Conservation (phyloP, 2,113 vertebrate species). For the Rhodinocichla rosea region DNA sequence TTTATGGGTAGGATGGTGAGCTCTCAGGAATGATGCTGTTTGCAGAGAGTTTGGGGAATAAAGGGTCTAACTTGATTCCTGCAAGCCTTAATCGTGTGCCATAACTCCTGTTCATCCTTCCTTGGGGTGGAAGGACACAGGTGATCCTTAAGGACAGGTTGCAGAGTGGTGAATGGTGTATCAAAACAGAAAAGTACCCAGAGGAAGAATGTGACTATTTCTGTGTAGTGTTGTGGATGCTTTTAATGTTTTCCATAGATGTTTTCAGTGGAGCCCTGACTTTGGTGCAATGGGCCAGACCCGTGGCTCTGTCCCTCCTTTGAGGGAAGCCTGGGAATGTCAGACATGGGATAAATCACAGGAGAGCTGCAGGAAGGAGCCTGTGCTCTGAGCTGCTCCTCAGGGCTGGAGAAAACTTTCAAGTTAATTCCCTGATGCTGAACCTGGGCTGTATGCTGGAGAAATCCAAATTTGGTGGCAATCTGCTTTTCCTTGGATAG, state of each 20-base stretch:
- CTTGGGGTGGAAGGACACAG: neutral
- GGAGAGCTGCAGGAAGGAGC: neutral
- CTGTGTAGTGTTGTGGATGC: neutral
- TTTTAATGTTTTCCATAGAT: accelerated
- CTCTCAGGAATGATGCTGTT: neutral
- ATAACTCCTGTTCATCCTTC: neutral
- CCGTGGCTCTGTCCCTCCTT: accelerated
- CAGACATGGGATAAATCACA: neutral
- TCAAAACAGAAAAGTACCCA: neutral
- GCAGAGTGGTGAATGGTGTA: neutral
- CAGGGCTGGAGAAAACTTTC: neutral
- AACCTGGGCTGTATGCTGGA: neutral
- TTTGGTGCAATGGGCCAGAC: neutral
- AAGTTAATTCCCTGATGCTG: neutral
- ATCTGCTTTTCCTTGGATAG: neutral
- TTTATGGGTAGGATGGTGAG: neutral
- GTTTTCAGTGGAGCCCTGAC: neutral
- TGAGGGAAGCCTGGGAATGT: neutral
- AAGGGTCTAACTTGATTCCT: neutral
- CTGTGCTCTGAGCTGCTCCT: neutral
- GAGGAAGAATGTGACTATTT: neutral
- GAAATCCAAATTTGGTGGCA: neutral
- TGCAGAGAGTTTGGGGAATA: neutral
- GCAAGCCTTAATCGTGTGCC: neutral
- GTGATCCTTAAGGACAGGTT: neutral